phyloP scores from a whole-genome alignment of 2,888 invertebrate species.

The Synergus itoensis region DNA sequence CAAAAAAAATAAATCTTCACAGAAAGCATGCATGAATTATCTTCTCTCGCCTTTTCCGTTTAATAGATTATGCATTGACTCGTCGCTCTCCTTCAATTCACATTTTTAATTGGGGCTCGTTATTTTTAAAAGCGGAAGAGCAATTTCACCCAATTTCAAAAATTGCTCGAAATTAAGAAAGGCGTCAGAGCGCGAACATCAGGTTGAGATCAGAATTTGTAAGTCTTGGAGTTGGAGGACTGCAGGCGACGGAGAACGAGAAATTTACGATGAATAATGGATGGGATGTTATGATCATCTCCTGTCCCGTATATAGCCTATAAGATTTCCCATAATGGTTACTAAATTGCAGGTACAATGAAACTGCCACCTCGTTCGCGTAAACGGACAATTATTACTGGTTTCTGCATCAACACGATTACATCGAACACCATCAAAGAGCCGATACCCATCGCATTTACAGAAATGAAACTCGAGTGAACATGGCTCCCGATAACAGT shows the following conservation, averaged over 20 bases:
- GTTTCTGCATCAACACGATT: conserved; percentile 66
- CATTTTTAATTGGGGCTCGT: conserved; percentile 6
- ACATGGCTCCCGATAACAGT: conserved; percentile 38
- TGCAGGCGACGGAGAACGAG: conserved; percentile 61
- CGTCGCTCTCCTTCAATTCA: background rate
- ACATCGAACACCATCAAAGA: conserved; percentile 58
- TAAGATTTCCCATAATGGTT: conserved; percentile 72
- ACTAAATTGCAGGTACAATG: conserved; percentile 74
- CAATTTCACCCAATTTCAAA: conserved; percentile 29
- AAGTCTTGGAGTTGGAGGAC: conserved; percentile 46
- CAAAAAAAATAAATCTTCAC: background rate
- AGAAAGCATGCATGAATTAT: background rate
- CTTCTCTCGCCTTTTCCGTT: background rate
- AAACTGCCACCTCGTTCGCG: conserved; percentile 69
- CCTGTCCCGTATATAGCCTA: conserved; percentile 60
- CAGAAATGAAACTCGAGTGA: conserved; percentile 40
- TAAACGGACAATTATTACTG: conserved; percentile 72
- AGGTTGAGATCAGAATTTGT: conserved; percentile 46
- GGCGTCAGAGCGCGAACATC: conserved; percentile 51
- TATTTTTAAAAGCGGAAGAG: conserved; percentile 10
- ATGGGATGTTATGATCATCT: conserved; percentile 72
- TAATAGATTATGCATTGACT: background rate
- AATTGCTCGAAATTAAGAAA: conserved; percentile 41
- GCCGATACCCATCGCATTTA: conserved; percentile 41
- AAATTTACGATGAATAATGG: conserved; percentile 76